Conservation (phyloP, 2,797 vertebrate species). For the Streptopelia turtur region DNA sequence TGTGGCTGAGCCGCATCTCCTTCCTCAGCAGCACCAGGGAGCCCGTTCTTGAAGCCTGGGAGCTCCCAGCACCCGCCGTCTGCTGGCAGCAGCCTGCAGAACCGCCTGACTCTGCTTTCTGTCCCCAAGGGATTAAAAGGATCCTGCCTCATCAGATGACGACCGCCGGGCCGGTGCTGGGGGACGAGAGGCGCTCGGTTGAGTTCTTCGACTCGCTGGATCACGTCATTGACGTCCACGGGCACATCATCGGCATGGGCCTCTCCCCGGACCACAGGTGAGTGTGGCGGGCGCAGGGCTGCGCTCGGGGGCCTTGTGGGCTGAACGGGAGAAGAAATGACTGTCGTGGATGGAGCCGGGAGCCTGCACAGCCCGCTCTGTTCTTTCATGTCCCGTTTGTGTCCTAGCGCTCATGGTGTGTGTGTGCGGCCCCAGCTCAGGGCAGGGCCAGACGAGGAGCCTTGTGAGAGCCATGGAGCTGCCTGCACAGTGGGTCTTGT, state of each 20-base stretch:
- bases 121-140: constrained; percentile 88
- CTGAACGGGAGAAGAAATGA: not conserved
- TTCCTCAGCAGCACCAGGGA: not conserved
- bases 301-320: not conserved
- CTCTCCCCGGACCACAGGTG: constrained; percentile 97
- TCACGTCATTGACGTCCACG: constrained; percentile 95
- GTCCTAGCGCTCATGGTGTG: not conserved
- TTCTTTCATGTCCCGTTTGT: accelerated
- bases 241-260: constrained; percentile 98
- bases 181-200: constrained; percentile 88
- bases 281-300: not conserved
- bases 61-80: not conserved
- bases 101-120: not conserved
- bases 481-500: not conserved
- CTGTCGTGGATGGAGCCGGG: not conserved
- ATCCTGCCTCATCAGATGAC: constrained; percentile 98
- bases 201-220: constrained; percentile 96
- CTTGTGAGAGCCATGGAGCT: not conserved
- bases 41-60: not conserved
- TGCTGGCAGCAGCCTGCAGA: not conserved
- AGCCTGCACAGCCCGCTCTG: not conserved
- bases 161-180: constrained; percentile 90
- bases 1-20: not conserved
- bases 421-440: not conserved
- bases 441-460: not conserved